phyloP scores from a whole-genome alignment of 30 jellyfish, hydroid and myxozoan genomes.

The Turritopsis rubra region DNA sequence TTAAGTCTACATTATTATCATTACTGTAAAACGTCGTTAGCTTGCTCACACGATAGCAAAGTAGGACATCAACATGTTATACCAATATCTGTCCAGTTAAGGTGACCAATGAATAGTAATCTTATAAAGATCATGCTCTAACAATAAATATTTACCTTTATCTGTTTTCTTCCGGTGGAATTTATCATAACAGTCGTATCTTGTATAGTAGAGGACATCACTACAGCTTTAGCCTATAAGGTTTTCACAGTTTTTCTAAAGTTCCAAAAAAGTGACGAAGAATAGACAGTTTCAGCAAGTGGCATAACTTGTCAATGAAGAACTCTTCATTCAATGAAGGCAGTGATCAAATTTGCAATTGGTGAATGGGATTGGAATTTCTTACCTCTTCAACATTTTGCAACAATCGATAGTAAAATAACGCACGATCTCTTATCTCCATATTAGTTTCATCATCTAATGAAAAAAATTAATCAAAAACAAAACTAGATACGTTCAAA shows the following conservation, averaged over 20 bases:
- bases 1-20: too few species aligned
- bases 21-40: too few species aligned
- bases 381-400: slow-evolving; percentile 48
- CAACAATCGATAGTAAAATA: slow-evolving; percentile 51
- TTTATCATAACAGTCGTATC: background rate
- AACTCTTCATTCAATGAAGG: too few species aligned
- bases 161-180: background rate
- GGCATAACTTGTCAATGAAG: background rate
- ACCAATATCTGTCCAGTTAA: too few species aligned
- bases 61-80: too few species aligned
- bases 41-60: too few species aligned
- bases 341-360: too few species aligned
- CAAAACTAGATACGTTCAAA: background rate
- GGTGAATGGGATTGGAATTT: too few species aligned
- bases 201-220: background rate
- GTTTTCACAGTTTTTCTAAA: background rate
- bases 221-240: slow-evolving; percentile 13
- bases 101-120: too few species aligned
- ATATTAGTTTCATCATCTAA: slow-evolving; percentile 46
- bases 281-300: background rate
- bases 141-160: background rate
- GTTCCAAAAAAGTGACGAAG: background rate
- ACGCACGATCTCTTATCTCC: slow-evolving; percentile 73
- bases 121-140: background rate
- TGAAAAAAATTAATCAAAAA: background rate